Evolutionary conservation across 2,113 vertebrate species (phyloP).

Genomic region (Lathamus discolor): DNA sequence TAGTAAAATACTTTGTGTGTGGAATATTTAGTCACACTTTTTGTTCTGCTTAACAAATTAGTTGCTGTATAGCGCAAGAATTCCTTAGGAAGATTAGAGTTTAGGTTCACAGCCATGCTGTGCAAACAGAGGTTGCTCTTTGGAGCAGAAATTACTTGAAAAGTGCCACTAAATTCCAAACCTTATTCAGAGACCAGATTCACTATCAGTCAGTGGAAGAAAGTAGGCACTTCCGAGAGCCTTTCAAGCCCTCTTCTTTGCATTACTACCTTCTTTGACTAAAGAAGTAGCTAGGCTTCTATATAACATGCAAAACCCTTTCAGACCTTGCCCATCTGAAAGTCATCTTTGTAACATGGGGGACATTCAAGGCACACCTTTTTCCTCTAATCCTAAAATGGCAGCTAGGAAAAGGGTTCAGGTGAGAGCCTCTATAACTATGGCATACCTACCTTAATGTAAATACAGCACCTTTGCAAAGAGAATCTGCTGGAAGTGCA

Average conservation of each 20-base stretch:
- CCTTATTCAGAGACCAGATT: neutral
- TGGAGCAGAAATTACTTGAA: neutral
- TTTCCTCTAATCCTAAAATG: neutral
- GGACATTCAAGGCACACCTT: neutral
- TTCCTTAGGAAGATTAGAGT: neutral
- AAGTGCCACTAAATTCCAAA: neutral
- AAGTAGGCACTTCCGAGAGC: neutral
- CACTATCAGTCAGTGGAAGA: neutral
- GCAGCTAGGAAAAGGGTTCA: neutral
- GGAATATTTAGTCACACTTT: neutral
- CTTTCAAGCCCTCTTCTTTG: neutral
- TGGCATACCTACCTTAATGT: fast-evolving
- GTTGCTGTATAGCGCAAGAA: neutral
- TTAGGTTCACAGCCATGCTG: neutral
- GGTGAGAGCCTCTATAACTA: neutral
- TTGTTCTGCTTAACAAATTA: neutral
- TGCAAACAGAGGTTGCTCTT: neutral
- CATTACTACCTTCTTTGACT: neutral
- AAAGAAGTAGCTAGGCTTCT: neutral
- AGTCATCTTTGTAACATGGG: neutral
- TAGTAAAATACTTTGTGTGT: neutral
- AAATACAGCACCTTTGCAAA: neutral
- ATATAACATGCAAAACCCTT: neutral
- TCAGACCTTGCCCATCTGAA: neutral
- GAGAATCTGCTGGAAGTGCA: neutral